Evolutionary conservation across 2,797 vertebrate species (phyloP).

Genomic region (Trachurus trachurus): DNA sequence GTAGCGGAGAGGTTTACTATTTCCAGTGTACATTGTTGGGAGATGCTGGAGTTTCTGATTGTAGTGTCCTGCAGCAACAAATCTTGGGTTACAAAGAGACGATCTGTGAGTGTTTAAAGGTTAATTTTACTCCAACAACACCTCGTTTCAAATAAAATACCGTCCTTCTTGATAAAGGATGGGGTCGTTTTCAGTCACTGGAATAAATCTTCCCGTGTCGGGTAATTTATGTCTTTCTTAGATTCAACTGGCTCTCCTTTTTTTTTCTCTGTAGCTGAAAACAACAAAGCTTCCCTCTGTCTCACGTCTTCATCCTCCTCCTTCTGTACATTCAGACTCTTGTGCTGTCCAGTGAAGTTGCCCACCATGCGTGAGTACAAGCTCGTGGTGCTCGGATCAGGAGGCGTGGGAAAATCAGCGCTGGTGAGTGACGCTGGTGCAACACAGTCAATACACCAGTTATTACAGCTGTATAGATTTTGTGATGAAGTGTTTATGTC

Average conservation of each 20-base stretch:
- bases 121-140: neutral
- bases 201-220: neutral
- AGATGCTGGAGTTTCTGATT: neutral
- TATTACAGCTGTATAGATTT: neutral
- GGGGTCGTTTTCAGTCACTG: neutral
- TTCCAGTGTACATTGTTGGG: neutral
- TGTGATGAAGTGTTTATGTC: neutral
- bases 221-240: neutral
- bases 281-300: slow-evolving; percentile 18
- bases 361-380: slow-evolving; percentile 99
- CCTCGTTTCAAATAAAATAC: neutral
- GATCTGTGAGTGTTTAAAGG: neutral
- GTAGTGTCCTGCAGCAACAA: neutral
- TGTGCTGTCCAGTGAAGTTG: slow-evolving; percentile 88
- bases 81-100: neutral
- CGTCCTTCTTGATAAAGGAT: neutral
- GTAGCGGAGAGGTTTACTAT: neutral
- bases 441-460: neutral
- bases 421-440: slow-evolving; percentile 88
- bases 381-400: slow-evolving; percentile 99
- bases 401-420: slow-evolving; percentile 99
- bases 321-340: slow-evolving; percentile 79
- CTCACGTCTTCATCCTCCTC: slow-evolving; percentile 9
- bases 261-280: slow-evolving; percentile 10
- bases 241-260: neutral